A percentile compares a stretch with the other conserved stretches of the same genome.
phyloP scores from a whole-genome alignment of 2,113 vertebrate genomes.

The Clarias macrocephalus region DNA sequence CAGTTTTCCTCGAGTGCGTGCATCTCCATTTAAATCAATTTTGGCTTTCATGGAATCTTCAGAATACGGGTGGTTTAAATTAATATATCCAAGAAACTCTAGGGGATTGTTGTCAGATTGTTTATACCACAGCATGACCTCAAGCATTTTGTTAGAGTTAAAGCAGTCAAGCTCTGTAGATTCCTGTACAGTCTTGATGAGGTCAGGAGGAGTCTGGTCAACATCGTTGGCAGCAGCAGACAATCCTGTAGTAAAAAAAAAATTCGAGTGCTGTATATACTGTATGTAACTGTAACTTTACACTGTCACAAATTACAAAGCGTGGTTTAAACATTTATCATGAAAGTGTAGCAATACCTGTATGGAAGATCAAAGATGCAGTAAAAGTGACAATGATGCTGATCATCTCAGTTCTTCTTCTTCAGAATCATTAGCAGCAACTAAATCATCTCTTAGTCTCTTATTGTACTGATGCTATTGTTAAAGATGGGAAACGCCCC shows the following conservation, averaged over 20 bases:
- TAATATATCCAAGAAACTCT: conserved; percentile 36
- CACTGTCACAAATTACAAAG: background rate
- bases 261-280: background rate
- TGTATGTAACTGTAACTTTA: background rate
- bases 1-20: background rate
- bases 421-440: background rate
- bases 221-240: background rate
- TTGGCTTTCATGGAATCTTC: conserved; percentile 16
- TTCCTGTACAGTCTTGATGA: background rate
- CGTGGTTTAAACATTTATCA: background rate
- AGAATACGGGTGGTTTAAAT: background rate
- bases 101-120: background rate
- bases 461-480: background rate
- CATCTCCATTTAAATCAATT: conserved; percentile 17
- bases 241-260: background rate
- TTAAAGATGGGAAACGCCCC: background rate
- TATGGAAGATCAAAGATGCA: background rate
- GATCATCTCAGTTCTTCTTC: background rate
- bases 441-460: background rate
- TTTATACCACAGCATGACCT: conserved; percentile 39
- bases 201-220: background rate
- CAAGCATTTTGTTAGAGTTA: conserved; percentile 3
- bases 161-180: conserved; percentile 20
- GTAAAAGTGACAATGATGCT: conserved; percentile 3
- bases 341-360: background rate